A percentile compares a stretch with the other conserved stretches of the same genome.
These are phyloP conservation scores for Sturmia bella DNA, from an alignment of 2,888 invertebrate species.

Conservation along the genomic window DNA sequence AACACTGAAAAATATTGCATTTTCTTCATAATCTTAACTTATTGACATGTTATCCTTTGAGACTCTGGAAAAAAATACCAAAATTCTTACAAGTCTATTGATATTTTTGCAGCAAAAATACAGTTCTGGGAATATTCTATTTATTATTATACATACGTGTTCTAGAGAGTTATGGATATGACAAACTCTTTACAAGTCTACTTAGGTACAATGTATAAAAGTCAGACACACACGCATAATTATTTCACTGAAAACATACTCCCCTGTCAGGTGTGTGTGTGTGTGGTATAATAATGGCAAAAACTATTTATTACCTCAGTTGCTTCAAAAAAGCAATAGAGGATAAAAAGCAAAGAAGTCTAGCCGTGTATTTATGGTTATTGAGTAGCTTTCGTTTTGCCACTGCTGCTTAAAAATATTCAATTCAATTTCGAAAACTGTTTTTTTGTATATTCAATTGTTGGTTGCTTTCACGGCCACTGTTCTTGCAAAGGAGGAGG, in stretches of 20 bases:
- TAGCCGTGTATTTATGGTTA: slow-evolving; percentile 45
- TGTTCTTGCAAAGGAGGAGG: neutral
- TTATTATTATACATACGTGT: neutral
- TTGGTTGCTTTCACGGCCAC: slow-evolving; percentile 26
- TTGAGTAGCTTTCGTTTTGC: slow-evolving; percentile 12
- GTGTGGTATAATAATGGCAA: neutral
- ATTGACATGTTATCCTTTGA: neutral
- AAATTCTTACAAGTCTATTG: neutral
- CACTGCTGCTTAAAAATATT: slow-evolving; percentile 22
- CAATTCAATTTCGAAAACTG: slow-evolving; percentile 1
- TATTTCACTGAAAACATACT: too few species aligned
- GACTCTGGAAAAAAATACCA: too few species aligned
- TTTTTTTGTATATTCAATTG: neutral
- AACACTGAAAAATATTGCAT: too few species aligned
- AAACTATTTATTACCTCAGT: neutral
- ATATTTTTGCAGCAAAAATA: neutral
- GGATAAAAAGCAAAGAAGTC: slow-evolving; percentile 20
- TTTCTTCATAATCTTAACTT: too few species aligned
- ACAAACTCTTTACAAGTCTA: neutral
- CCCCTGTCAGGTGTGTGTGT: neutral
- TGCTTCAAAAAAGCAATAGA: neutral
- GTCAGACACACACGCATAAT: too few species aligned
- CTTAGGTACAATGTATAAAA: neutral
- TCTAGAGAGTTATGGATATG: neutral
- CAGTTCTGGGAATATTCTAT: neutral